These are phyloP conservation scores for Zenarchopterus dispar DNA, from an alignment of 2,797 vertebrate species.

Conservation along the genomic window DNA sequence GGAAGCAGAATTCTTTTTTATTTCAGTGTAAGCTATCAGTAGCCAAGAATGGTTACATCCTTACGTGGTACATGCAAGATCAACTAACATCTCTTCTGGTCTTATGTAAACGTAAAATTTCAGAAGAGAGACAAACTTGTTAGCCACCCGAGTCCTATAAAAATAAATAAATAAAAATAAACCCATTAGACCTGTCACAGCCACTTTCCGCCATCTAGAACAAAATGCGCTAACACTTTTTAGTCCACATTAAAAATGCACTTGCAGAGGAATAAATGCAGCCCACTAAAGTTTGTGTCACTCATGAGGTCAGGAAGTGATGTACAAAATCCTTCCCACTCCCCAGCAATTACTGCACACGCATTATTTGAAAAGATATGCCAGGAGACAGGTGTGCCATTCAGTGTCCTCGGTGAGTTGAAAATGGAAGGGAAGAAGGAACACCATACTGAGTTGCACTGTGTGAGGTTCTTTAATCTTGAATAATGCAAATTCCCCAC, in stretches of 20 bases:
- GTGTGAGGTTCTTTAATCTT: constrained; percentile 82
- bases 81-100: constrained; percentile 39
- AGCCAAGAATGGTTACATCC: constrained; percentile 22
- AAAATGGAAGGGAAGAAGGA: constrained; percentile 77
- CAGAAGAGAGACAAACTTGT: constrained; percentile 69
- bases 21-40: constrained; percentile 44
- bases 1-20: constrained; percentile 44
- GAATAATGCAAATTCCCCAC: constrained; percentile 85
- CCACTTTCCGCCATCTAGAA: constrained; percentile 62
- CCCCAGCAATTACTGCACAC: constrained; percentile 81
- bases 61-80: constrained; percentile 20
- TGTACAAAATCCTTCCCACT: constrained; percentile 79
- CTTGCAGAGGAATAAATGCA: constrained; percentile 78
- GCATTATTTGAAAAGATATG: constrained; percentile 84
- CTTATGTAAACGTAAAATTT: constrained; percentile 66
- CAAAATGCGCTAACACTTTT: constrained; percentile 80
- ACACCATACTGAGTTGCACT: constrained; percentile 68
- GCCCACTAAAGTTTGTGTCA: constrained; percentile 84
- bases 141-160: constrained; percentile 73
- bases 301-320: constrained; percentile 82
- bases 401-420: constrained; percentile 72
- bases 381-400: constrained; percentile 85
- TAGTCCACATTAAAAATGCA: constrained; percentile 83
- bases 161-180: constrained; percentile 57
- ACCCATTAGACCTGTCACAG: constrained; percentile 75